Conservation (phyloP, 2,797 vertebrate species). For the Malurus leucopterus region DNA sequence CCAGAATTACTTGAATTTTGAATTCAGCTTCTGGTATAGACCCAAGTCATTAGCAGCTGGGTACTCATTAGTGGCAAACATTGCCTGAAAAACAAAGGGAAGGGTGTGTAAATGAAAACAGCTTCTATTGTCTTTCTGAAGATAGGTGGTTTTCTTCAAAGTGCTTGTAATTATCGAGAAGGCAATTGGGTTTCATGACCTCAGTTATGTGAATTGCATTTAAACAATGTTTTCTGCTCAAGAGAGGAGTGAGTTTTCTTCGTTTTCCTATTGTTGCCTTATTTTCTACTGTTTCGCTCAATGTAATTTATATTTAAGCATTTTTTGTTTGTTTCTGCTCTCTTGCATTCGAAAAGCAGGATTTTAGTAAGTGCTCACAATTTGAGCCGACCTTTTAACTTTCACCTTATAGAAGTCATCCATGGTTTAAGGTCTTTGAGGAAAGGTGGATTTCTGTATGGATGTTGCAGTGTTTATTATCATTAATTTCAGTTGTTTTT, state of each 20-base stretch:
- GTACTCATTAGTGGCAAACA: neutral
- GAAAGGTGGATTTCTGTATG: neutral
- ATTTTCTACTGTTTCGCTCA: neutral
- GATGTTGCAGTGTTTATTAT: neutral
- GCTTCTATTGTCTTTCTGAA: constrained; percentile 18
- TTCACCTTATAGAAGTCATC: neutral
- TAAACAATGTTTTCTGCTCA: neutral
- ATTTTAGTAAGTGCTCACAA: neutral
- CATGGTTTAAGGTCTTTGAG: neutral
- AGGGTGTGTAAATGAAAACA: neutral
- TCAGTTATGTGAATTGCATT: neutral
- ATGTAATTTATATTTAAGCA: fast-evolving
- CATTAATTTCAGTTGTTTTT: neutral
- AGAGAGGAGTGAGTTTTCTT: neutral
- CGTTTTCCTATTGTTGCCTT: neutral
- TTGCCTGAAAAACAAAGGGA: neutral
- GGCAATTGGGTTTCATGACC: neutral
- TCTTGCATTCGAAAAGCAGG: neutral
- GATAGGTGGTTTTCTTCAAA: constrained; percentile 17
- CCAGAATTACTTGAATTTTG: neutral
- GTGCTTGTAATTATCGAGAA: neutral
- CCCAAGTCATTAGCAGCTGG: neutral
- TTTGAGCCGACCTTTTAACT: neutral
- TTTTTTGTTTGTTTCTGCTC: neutral
- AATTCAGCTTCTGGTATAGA: neutral